Conservation (phyloP, 1,140 invertebrate genomes). For the Diachasma alloeum region DNA sequence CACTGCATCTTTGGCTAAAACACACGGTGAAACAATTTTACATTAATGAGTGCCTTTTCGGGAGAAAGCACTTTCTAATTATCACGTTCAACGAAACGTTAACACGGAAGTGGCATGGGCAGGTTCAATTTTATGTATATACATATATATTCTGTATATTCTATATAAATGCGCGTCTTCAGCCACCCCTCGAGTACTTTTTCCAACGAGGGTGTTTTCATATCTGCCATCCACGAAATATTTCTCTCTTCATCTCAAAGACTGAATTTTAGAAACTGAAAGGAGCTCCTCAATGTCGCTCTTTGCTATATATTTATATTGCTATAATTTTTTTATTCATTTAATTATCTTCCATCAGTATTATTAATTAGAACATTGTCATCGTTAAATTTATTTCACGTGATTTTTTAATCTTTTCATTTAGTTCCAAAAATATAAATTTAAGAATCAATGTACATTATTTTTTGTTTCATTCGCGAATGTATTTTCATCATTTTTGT, state of each 20-base stretch:
- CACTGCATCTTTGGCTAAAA: slow-evolving; percentile 20
- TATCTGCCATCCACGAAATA: not conserved
- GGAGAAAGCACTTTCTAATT: slow-evolving; percentile 26
- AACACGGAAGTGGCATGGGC: slow-evolving; percentile 32
- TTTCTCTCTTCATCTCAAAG: not conserved
- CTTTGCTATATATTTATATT: not conserved
- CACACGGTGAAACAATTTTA: slow-evolving; percentile 23
- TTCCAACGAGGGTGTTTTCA: slow-evolving; percentile 10
- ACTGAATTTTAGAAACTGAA: not conserved
- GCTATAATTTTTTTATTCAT: slow-evolving; percentile 12
- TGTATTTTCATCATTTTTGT: slow-evolving; percentile 5
- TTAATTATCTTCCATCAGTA: slow-evolving; percentile 2
- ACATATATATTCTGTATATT: slow-evolving; percentile 13
- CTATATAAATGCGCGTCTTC: slow-evolving; percentile 29
- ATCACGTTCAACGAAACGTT: slow-evolving; percentile 39
- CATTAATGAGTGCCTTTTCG: slow-evolving; percentile 22
- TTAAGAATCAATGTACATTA: slow-evolving; percentile 52
- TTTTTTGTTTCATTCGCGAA: not conserved
- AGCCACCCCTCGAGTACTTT: slow-evolving; percentile 22
- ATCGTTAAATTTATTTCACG: not conserved
- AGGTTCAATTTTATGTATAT: slow-evolving; percentile 38
- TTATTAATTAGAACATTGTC: slow-evolving; percentile 13
- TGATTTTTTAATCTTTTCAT: slow-evolving; percentile 11
- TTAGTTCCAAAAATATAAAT: slow-evolving; percentile 62
- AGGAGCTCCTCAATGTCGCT: not conserved